Conservation (phyloP, 2,888 invertebrate genomes). For the Heteromyza rotundicornis region DNA sequence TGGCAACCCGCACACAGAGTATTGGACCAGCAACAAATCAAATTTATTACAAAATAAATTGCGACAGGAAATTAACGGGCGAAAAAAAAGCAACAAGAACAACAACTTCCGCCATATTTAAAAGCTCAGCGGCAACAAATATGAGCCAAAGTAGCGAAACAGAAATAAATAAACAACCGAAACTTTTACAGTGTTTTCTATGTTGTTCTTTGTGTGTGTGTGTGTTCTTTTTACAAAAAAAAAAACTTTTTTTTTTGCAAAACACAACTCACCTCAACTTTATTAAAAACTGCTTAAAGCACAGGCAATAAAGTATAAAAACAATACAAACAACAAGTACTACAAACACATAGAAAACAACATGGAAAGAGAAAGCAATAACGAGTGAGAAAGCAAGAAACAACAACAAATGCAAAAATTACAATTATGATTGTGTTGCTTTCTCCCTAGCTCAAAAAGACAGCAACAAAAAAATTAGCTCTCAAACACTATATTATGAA, state of each 20-base stretch:
- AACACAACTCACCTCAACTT: not conserved
- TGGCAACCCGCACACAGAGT: not conserved
- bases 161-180: not conserved
- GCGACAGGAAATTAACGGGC: not conserved
- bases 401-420: conserved; percentile 1
- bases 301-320: not conserved
- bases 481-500: too few relatives aligned
- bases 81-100: not conserved
- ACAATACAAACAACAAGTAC: not conserved
- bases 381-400: not conserved
- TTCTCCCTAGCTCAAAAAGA: too few relatives aligned
- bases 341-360: too few relatives aligned
- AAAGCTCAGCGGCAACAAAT: not conserved
- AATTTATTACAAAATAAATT: not conserved
- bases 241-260: not conserved
- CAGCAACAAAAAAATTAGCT: too few relatives aligned
- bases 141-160: not conserved
- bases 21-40: not conserved
- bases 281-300: conserved; percentile 3
- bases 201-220: too few relatives aligned
- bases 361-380: not conserved
- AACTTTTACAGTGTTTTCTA: too few relatives aligned
- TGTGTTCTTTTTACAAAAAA: too few relatives aligned
- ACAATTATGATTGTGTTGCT: not conserved
- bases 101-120: not conserved